These are phyloP conservation scores for Enteromius treurensis DNA, from an alignment of 2,797 vertebrate genomes.

Conservation along the genomic window DNA sequence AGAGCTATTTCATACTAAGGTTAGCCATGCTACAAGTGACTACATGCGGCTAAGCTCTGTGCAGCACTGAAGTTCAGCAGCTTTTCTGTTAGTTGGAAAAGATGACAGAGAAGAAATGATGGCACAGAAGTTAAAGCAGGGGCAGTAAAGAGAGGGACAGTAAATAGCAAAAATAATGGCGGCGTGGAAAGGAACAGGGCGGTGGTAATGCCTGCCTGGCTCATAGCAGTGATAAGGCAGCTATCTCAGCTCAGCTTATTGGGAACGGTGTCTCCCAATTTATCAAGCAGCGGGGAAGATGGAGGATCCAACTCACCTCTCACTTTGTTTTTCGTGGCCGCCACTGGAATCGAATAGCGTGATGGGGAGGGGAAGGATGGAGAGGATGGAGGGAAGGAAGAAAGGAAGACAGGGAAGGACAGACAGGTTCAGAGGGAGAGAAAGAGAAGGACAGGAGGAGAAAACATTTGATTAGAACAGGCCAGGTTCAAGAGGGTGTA, in stretches of 20 bases:
- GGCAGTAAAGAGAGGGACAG: constrained; percentile 20
- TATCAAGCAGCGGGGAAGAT: constrained; percentile 64
- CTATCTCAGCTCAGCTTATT: constrained; percentile 61
- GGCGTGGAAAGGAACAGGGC: constrained; percentile 18
- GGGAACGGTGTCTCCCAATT: constrained; percentile 59
- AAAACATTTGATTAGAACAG: constrained; percentile 77
- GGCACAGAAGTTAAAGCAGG: constrained; percentile 27
- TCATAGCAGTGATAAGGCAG: constrained; percentile 61
- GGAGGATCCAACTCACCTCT: constrained; percentile 90
- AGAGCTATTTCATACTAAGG: neutral
- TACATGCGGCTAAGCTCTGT: constrained; percentile 27
- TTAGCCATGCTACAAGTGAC: constrained; percentile 9
- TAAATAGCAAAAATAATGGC: constrained; percentile 31
- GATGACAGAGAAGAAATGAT: constrained; percentile 23
- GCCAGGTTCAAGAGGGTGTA: constrained; percentile 49
- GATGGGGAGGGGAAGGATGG: constrained; percentile 38
- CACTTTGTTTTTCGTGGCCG: constrained; percentile 93
- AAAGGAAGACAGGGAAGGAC: constrained; percentile 59
- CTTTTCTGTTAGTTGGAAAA: constrained; percentile 21
- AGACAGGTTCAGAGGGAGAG: constrained; percentile 37
- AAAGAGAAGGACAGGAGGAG: constrained; percentile 68
- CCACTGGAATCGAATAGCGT: constrained; percentile 82
- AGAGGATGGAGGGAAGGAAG: constrained; percentile 76
- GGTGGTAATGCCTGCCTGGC: constrained; percentile 49
- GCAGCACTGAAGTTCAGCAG: constrained; percentile 8